phyloP scores from a whole-genome alignment of 2,888 invertebrate species.

The Anoplius nigerrimus region DNA sequence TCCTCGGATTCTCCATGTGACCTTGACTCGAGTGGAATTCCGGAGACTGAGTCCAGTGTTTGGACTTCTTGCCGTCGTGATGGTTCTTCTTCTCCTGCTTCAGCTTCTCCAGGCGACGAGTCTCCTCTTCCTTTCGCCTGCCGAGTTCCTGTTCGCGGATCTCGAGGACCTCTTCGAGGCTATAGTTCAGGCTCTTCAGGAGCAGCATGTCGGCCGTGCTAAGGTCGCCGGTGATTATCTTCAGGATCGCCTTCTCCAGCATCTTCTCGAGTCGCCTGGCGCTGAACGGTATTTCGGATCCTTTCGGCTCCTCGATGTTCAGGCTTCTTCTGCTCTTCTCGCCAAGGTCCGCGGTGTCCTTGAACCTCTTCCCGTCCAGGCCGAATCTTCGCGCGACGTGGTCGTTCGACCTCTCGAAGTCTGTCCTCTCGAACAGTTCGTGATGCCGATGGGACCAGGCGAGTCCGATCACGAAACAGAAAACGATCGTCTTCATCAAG shows the following conservation, averaged over 20 bases:
- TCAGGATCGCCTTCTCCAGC: conserved; percentile 69
- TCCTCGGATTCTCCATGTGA: conserved; percentile 9
- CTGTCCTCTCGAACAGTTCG: conserved; percentile 6
- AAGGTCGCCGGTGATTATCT: conserved; percentile 70
- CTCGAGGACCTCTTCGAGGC: conserved; percentile 64
- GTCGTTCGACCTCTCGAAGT: conserved; percentile 28
- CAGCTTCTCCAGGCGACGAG: conserved; percentile 27
- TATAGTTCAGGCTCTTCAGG: conserved; percentile 69
- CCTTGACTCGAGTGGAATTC: conserved; percentile 25
- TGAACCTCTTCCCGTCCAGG: not conserved
- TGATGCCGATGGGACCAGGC: conserved; percentile 45
- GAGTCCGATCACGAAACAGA: conserved; percentile 39
- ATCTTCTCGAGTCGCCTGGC: conserved; percentile 66
- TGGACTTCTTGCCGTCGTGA: conserved; percentile 22
- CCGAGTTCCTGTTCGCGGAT: conserved; percentile 65
- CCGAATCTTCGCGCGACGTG: conserved; percentile 25
- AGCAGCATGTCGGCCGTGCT: conserved; percentile 65
- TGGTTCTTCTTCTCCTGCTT: conserved; percentile 26
- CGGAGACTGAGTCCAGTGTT: conserved; percentile 34
- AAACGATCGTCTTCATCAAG: conserved; percentile 34
- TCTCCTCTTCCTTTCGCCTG: conserved; percentile 54
- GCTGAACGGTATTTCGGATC: conserved; percentile 56
- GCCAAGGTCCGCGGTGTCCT: not conserved
- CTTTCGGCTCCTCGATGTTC: conserved; percentile 27
- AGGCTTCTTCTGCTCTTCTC: conserved; percentile 26